phyloP scores from a whole-genome alignment of 1,140 invertebrate species.

The Schlechtendalia chinensis region DNA sequence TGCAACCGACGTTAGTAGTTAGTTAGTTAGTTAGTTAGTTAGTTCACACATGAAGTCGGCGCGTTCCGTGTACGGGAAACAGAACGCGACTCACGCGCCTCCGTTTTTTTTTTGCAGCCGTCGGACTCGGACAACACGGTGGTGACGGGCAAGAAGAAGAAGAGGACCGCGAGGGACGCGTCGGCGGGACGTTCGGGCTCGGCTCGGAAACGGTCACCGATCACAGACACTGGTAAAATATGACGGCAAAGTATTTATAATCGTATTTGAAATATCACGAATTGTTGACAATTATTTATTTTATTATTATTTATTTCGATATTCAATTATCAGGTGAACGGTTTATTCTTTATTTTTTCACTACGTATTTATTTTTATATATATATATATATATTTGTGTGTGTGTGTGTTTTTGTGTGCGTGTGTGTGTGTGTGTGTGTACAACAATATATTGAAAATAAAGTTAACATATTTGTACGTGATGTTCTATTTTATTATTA shows the following conservation, averaged over 20 bases:
- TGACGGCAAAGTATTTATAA: constrained; percentile 49
- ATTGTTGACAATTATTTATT: constrained; percentile 23
- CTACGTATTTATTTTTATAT: constrained; percentile 33
- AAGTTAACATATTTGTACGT: constrained; percentile 19
- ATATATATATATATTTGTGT: too few species aligned
- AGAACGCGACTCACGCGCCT: too few species aligned
- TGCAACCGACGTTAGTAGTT: too few species aligned
- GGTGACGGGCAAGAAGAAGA: background rate
- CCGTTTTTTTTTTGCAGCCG: background rate
- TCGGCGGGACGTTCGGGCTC: background rate
- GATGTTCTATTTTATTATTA: constrained; percentile 19
- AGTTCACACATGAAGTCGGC: too few species aligned
- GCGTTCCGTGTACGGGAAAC: too few species aligned
- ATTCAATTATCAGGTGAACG: constrained; percentile 10
- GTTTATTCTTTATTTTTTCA: constrained; percentile 30
- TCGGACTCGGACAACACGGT: constrained; percentile 20
- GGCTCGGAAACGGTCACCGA: background rate
- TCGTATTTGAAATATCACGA: constrained; percentile 3
- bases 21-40: too few species aligned
- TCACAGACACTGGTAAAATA: constrained; percentile 47
- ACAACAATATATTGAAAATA: constrained; percentile 25
- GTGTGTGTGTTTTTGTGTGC: too few species aligned
- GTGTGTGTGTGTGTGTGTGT: too few species aligned
- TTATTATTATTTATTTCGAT: constrained; percentile 25
- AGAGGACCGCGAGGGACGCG: constrained; percentile 13